Evolutionary conservation across 2,113 vertebrate species (phyloP), one percentile per base, ranked within the genome.

Genomic region (Addax nasomaculatus): DNA sequence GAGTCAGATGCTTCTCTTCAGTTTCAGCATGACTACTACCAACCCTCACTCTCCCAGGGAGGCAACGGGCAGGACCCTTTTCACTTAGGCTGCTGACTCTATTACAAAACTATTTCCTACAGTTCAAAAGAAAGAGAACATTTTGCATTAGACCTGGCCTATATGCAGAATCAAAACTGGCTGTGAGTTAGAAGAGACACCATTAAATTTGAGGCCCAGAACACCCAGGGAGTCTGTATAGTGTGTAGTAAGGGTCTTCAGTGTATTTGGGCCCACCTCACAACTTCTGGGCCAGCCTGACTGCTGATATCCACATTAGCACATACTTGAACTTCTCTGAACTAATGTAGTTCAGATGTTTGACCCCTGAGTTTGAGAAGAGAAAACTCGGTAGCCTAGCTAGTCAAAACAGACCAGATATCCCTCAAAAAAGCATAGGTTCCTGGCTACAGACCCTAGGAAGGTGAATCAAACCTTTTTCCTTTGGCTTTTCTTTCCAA

Each of bases 401-500:
- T 58, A 96, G 39, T 17, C 23, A 78, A 62, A 53, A 36, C 49
- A 90, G 47, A 80, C 29, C 29, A 80, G n/a, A 85, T 89, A 25
- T 70, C 57, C 16, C 53, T 64, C 23, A 57, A 84, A 36, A 95
- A 78, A 96, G 64, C 49, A 84, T 96, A 84, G 43, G 27, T 97
- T 96, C 80, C 87, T 51, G 88, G 92, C 76, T 90, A 51, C 51
- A 85, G 67, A 90, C 64, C 78, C 62, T 79, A 84, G 53, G 57
- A 97, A 94, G 79, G 36, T 93, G 57, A 96, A 80, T 78, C 45
- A 6, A 98, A 81, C 23, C 53, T 39, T 97, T 79, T 91, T 55
- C 83, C 79, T 96, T 45, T 62, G 60, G 43, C 94, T 89, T 96
- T 98, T 85, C 88, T 96, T 97, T 96, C 36, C 64, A 81, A 85